These are phyloP conservation scores for Prochilodus magdalenae DNA, from an alignment of 2,113 vertebrate genomes.

Conservation along the genomic window DNA sequence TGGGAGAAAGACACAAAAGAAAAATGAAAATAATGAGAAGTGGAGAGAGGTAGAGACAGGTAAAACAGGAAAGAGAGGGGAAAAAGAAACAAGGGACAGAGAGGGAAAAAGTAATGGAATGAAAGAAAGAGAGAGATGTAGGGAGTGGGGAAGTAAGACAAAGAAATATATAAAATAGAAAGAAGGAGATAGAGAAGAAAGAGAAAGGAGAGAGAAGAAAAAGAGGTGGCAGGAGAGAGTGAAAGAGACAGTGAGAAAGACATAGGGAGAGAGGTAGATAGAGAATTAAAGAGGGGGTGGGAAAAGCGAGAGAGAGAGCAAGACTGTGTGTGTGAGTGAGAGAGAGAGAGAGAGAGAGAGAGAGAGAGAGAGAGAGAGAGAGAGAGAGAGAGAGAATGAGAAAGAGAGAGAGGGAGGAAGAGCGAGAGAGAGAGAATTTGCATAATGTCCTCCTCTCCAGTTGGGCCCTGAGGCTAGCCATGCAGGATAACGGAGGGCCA, in stretches of 20 bases:
- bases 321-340: too few species aligned
- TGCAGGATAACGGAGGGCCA: conserved; percentile 98
- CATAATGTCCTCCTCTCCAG: conserved; percentile 99
- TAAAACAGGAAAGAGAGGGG: conserved; percentile 28
- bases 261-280: conserved; percentile 6
- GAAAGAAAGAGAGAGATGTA: conserved; percentile 38
- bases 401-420: conserved; percentile 43
- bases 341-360: conserved; percentile 35
- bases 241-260: too few species aligned
- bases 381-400: conserved; percentile 67
- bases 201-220: conserved; percentile 12
- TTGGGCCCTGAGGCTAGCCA: conserved; percentile 93
- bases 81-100: conserved; percentile 22
- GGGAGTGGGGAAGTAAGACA: conserved; percentile 41
- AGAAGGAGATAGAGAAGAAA: not conserved
- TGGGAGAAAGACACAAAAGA: not conserved
- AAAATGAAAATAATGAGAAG: conserved; percentile 24
- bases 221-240: not conserved
- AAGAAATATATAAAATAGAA: not conserved
- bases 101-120: not conserved
- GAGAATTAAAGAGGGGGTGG: not conserved
- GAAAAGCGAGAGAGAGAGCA: conserved; percentile 8
- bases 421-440: conserved; percentile 81
- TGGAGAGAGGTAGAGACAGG: conserved; percentile 68
- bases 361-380: conserved; percentile 43